These are phyloP conservation scores for Drosophila cardini DNA, from an alignment of 1,140 invertebrate genomes.

Conservation along the genomic window DNA sequence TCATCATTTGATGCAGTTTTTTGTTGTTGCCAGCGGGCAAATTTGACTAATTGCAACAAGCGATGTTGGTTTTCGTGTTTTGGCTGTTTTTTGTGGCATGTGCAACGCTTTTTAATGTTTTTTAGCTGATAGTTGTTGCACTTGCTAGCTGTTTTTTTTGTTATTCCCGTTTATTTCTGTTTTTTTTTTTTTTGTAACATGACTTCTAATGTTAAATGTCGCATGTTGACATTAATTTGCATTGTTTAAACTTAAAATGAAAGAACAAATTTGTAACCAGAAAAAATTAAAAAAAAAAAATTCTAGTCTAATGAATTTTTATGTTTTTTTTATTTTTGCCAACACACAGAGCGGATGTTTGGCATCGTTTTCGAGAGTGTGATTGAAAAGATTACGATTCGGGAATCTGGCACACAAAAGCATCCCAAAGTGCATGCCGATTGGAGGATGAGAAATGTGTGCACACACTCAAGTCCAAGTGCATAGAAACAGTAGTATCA, in stretches of 20 bases:
- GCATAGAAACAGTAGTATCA: background rate
- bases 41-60: constrained; percentile 76
- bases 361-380: constrained; percentile 58
- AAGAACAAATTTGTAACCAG: background rate
- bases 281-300: constrained; percentile 7
- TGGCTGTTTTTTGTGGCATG: constrained; percentile 35
- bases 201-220: constrained; percentile 69
- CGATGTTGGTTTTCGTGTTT: constrained; percentile 16
- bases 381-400: constrained; percentile 41
- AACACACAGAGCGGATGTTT: constrained; percentile 67
- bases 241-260: constrained; percentile 63
- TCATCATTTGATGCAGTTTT: constrained; percentile 30
- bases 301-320: constrained; percentile 25
- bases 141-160: constrained; percentile 38
- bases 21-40: constrained; percentile 37
- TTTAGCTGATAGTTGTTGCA: constrained; percentile 42
- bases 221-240: constrained; percentile 76
- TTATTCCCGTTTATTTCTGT: background rate
- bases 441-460: constrained; percentile 9
- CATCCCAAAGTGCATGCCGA: constrained; percentile 8
- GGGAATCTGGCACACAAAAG: constrained; percentile 58
- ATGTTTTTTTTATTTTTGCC: constrained; percentile 18
- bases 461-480: constrained; percentile 3
- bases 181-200: constrained; percentile 58
- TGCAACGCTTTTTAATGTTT: constrained; percentile 58